Evolutionary conservation across 2,113 vertebrate genomes (phyloP).

Genomic region (Peromyscus californicus): DNA sequence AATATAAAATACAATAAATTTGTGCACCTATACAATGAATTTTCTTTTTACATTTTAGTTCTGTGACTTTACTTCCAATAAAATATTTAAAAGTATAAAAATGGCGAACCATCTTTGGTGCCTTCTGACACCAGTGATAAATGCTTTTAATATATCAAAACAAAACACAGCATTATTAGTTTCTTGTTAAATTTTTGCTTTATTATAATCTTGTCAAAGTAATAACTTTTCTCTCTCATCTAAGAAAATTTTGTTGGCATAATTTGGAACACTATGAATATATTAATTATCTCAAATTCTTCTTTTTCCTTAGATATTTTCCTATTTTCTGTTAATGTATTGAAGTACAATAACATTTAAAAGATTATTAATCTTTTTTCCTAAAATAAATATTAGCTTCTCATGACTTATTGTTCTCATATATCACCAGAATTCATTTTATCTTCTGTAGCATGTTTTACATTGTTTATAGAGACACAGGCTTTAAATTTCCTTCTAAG

Average conservation of each 20-base stretch:
- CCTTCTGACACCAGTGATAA: not conserved
- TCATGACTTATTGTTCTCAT: not conserved
- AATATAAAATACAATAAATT: not conserved
- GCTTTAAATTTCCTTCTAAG: not conserved
- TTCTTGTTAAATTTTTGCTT: not conserved
- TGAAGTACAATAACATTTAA: slow-evolving; percentile 45
- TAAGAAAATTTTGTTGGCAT: not conserved
- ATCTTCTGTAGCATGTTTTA: not conserved
- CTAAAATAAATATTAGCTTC: not conserved
- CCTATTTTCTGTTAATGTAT: not conserved
- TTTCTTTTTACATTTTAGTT: slow-evolving; percentile 43
- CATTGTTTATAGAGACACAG: not conserved
- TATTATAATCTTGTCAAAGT: not conserved
- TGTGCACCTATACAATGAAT: not conserved
- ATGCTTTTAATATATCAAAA: slow-evolving; percentile 13
- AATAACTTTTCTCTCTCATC: not conserved
- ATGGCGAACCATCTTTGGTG: not conserved
- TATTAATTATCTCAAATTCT: slow-evolving; percentile 40
- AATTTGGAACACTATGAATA: not conserved
- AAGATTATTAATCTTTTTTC: not conserved
- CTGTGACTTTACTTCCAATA: not conserved
- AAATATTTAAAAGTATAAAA: slow-evolving; percentile 18
- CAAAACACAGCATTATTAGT: not conserved
- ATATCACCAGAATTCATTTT: not conserved
- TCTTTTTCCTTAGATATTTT: not conserved